Base-by-base conservation (phyloP, 2,797 vertebrate species). In the Eulemur mongoz region DNA sequence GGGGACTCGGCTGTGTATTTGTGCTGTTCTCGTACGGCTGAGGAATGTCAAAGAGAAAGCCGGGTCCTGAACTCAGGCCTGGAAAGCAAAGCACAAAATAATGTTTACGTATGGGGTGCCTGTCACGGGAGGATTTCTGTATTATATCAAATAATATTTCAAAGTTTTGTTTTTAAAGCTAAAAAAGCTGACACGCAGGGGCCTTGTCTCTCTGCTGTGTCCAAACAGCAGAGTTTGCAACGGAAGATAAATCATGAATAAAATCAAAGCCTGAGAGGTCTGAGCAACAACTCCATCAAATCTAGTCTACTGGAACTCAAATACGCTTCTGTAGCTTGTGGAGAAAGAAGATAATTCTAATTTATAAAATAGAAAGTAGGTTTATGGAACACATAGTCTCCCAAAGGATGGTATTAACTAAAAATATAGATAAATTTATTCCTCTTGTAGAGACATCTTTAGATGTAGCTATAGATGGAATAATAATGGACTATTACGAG, bases 81-180 rank as follows among this genome's bases (percentile, higher is more conserved):
- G 65, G n/a, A 85, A 89, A 89, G 48, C 69, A 35, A 40, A 76
- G 40, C 63, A n/a, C 76, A 86, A 93, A 75, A 78, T 93, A 94
- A 80, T 78, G 72, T 83, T 92, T 93, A 81, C 65, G 2, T 72
- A 23, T 3, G 65, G 59, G 78, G 72, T 79, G 38, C 18, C 1
- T 65, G 43, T 84, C 67, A 22, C 76, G 57, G 32, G 38, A 69
- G 25, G 48, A 35, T 32, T 75, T 90, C 61, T 79, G 94, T n/a
- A 1, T 73, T 94, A 6, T 63, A 61, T 81, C 84, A 90, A 89
- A 48, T 65, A 48, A 14, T 83, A 67, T 18, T 48, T n/a, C 76
- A 82, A 40, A 81, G 25, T 20, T 48, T 65, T 95, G 63, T 72
- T 86, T 89, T 79, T 38, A 89, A 40, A 82, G 54, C 70, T 95